Percentiles rank a stretch among this genome's conserved stretches.
Evolutionary conservation across 2,888 invertebrate species (phyloP).

Genomic region (Thymelicus sylvestris): DNA sequence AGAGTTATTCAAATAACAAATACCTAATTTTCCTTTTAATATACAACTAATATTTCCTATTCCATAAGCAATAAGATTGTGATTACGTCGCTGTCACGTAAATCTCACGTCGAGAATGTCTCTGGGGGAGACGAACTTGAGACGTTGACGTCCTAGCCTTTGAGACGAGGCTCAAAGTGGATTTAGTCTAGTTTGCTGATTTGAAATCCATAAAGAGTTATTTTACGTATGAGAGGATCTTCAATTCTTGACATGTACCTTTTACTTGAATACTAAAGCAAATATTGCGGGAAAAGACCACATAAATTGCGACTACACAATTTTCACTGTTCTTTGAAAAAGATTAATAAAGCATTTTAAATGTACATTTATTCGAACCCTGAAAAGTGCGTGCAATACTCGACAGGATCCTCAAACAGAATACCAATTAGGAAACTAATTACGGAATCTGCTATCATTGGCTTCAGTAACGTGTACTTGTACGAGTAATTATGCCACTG

Average conservation of each 20-base stretch:
- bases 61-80: constrained; percentile 26
- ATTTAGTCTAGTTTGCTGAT: not conserved
- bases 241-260: not conserved
- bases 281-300: too few relatives aligned
- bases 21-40: not conserved
- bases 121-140: not conserved
- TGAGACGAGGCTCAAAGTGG: constrained; percentile 4
- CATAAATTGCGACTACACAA: too few relatives aligned
- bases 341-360: not conserved
- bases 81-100: constrained; percentile 29
- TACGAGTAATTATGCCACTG: too few relatives aligned
- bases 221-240: constrained; percentile 1
- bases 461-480: too few relatives aligned
- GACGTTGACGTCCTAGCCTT: constrained; percentile 6
- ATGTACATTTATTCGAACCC: not conserved
- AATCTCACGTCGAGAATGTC: constrained; percentile 10
- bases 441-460: too few relatives aligned
- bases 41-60: constrained; percentile 1
- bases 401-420: too few relatives aligned
- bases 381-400: not conserved
- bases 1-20: not conserved
- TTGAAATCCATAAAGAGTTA: constrained; percentile 3
- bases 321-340: not conserved
- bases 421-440: too few relatives aligned
- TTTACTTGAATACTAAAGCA: too few relatives aligned